phyloP scores from a whole-genome alignment of 1,140 invertebrate species.

The Camponotus pennsylvanicus region DNA sequence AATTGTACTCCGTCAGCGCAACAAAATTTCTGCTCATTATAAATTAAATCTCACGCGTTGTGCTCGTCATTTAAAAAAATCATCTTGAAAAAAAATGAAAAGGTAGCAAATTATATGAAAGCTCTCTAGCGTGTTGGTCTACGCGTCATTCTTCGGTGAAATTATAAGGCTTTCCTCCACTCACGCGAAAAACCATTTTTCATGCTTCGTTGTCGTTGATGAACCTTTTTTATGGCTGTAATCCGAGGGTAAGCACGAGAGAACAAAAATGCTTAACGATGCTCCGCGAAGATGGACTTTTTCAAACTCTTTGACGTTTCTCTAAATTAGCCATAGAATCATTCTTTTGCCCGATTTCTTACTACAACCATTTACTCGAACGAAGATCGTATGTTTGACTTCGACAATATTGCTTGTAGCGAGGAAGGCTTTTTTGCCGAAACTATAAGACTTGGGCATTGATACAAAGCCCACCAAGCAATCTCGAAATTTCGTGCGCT shows the following conservation, averaged over 20 bases:
- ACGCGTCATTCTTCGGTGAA: conserved; percentile 54
- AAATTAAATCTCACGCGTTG: conserved; percentile 36
- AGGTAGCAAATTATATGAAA: conserved; percentile 31
- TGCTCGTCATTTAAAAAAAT: conserved; percentile 31
- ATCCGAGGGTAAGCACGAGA: conserved; percentile 52
- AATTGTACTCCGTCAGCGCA: conserved; percentile 3
- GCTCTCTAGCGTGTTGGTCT: conserved; percentile 28
- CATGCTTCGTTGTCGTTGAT: conserved; percentile 66
- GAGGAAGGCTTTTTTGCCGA: neutral
- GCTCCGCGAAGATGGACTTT: conserved; percentile 52
- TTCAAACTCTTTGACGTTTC: conserved; percentile 60
- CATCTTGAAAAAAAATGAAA: conserved; percentile 20
- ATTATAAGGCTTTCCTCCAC: conserved; percentile 55
- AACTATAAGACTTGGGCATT: conserved; percentile 10
- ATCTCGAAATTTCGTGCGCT: conserved; percentile 42
- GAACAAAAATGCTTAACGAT: conserved; percentile 62
- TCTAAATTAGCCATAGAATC: conserved; percentile 46
- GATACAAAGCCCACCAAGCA: conserved; percentile 41
- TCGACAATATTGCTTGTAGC: neutral
- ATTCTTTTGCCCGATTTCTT: conserved; percentile 6
- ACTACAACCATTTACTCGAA: conserved; percentile 2
- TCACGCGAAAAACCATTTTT: conserved; percentile 62
- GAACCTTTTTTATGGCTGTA: conserved; percentile 62
- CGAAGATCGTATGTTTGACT: neutral
- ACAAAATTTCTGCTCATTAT: conserved; percentile 37